These are phyloP conservation scores for Drosophila pruinosa DNA, from an alignment of 1,140 invertebrate species.

Conservation along the genomic window DNA sequence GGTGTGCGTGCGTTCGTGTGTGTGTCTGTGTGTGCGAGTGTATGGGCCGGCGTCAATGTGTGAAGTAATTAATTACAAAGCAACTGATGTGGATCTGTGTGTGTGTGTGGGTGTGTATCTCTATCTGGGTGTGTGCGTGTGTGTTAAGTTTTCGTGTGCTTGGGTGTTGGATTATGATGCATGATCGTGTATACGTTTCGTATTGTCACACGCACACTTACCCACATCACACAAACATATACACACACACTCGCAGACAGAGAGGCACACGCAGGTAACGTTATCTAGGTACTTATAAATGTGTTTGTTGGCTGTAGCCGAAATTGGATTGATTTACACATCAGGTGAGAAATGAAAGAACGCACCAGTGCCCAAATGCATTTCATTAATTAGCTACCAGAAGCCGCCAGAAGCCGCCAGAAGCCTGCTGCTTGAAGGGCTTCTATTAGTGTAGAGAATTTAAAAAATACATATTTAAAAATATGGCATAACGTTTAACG, in stretches of 20 bases:
- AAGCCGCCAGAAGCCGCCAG: too few relatives aligned
- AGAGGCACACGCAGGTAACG: slow-evolving; percentile 42
- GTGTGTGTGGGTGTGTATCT: slow-evolving; percentile 14
- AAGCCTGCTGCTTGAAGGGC: not conserved
- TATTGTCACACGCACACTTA: slow-evolving; percentile 62
- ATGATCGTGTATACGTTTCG: slow-evolving; percentile 66
- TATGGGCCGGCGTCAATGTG: slow-evolving; percentile 71
- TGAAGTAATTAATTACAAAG: slow-evolving; percentile 81
- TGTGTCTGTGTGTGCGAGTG: slow-evolving; percentile 43
- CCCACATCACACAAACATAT: slow-evolving; percentile 18
- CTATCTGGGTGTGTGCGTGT: slow-evolving; percentile 27
- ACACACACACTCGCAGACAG: slow-evolving; percentile 16
- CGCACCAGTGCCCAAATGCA: slow-evolving; percentile 37
- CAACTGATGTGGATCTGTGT: slow-evolving; percentile 76
- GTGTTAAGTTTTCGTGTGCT: slow-evolving; percentile 44
- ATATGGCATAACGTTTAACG: not conserved
- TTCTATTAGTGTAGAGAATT: not conserved
- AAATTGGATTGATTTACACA: slow-evolving; percentile 75
- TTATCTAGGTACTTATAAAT: slow-evolving; percentile 39
- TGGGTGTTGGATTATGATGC: slow-evolving; percentile 76
- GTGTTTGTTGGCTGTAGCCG: slow-evolving; percentile 35
- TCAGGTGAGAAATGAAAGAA: slow-evolving; percentile 49
- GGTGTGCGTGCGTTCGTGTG: slow-evolving; percentile 26
- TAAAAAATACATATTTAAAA: not conserved
- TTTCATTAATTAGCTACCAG: slow-evolving; percentile 45